Percentiles rank a stretch among this genome's conserved stretches.
Conservation (phyloP, 2,113 vertebrate genomes). For the Eolophus roseicapilla region DNA sequence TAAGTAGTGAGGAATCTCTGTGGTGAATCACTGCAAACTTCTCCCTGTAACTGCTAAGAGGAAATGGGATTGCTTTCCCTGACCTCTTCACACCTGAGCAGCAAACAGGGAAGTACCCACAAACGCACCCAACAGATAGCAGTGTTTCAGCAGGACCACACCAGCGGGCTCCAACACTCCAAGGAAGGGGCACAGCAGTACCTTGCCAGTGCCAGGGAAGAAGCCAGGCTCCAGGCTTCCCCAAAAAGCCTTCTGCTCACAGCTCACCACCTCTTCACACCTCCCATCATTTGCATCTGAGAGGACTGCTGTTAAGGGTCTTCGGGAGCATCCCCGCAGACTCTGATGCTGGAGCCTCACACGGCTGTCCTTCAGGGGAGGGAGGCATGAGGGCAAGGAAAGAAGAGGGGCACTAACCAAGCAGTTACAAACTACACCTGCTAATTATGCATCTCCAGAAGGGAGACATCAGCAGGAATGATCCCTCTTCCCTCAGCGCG, state of each 20-base stretch:
- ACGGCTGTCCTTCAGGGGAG: background rate
- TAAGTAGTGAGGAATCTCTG: background rate
- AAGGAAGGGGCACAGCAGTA: background rate
- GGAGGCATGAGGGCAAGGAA: fast-evolving
- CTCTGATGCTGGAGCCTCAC: background rate
- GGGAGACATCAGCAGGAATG: background rate
- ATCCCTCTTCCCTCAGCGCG: background rate
- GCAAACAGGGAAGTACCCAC: background rate
- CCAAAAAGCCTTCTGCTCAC: background rate
- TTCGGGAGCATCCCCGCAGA: background rate
- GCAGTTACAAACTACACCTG: background rate
- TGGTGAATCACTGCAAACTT: background rate
- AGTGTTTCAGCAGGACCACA: fast-evolving
- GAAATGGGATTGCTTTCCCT: background rate
- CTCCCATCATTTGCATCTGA: fast-evolving
- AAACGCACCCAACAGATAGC: fast-evolving
- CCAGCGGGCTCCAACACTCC: fast-evolving
- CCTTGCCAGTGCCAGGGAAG: background rate
- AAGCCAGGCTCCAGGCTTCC: background rate
- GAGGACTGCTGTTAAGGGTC: background rate
- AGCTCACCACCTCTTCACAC: background rate
- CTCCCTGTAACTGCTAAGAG: background rate
- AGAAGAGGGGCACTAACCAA: background rate
- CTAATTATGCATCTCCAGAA: background rate
- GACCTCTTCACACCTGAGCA: background rate